These are phyloP conservation scores for Diarsia mendica DNA, from an alignment of 2,888 invertebrate genomes.

Conservation along the genomic window DNA sequence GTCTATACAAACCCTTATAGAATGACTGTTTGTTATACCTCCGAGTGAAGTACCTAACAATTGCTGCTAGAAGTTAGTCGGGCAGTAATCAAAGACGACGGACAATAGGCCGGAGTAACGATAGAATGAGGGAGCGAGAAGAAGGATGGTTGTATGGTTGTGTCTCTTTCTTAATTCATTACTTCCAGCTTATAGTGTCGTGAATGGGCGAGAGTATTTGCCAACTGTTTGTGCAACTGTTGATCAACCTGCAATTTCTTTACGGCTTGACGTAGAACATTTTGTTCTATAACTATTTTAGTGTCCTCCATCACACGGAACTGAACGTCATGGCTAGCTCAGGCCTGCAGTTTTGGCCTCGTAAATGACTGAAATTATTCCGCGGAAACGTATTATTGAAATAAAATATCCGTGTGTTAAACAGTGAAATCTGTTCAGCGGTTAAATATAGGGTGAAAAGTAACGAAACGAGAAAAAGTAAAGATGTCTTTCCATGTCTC, in stretches of 20 bases:
- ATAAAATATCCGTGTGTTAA: not conserved
- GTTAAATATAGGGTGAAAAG: too few relatives aligned
- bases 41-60: conserved; percentile 20
- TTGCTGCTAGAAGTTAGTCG: conserved; percentile 40
- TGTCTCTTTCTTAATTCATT: conserved; percentile 26
- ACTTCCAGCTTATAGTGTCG: not conserved
- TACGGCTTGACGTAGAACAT: not conserved
- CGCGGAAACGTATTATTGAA: not conserved
- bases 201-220: not conserved
- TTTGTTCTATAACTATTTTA: not conserved
- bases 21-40: conserved; percentile 18
- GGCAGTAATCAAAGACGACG: conserved; percentile 26
- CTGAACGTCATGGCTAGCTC: not conserved
- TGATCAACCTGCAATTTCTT: not conserved
- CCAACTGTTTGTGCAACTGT: not conserved
- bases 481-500: too few relatives aligned
- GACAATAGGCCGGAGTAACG: conserved; percentile 19
- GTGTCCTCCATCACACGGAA: not conserved
- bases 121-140: conserved; percentile 6
- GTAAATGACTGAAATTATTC: not conserved
- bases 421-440: not conserved
- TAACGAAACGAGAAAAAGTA: too few relatives aligned
- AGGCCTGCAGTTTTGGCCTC: not conserved
- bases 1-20: conserved; percentile 30
- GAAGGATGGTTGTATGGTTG: not conserved